A percentile compares a stretch with the other conserved stretches of the same genome.
Evolutionary conservation across 1,140 invertebrate species (phyloP).

Genomic region (Pseudomyrmex sp.): DNA sequence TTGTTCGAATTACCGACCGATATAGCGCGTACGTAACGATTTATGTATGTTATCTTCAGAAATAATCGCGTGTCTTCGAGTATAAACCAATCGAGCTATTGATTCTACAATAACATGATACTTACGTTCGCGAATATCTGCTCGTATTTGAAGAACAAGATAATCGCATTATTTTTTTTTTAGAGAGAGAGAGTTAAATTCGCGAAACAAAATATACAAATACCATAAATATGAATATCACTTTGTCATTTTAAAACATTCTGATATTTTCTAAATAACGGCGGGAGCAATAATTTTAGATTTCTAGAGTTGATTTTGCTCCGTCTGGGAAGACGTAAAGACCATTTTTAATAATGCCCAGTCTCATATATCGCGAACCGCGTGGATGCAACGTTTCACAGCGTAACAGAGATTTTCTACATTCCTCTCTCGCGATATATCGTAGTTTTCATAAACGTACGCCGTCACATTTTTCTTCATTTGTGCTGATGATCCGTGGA

Average conservation of each 20-base stretch:
- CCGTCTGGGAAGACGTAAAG: not conserved
- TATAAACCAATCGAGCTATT: slow-evolving; percentile 7
- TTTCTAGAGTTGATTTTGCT: not conserved
- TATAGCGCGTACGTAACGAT: slow-evolving; percentile 29
- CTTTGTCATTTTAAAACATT: not conserved
- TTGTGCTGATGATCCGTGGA: slow-evolving; percentile 31
- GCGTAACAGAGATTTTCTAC: slow-evolving; percentile 33
- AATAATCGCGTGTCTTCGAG: slow-evolving; percentile 21
- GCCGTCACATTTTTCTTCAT: slow-evolving; percentile 21
- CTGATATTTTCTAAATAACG: not conserved
- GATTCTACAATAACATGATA: slow-evolving; percentile 11
- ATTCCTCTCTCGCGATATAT: slow-evolving; percentile 33
- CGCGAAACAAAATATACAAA: slow-evolving; percentile 12
- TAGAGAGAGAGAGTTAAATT: not conserved
- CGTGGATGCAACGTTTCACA: slow-evolving; percentile 7
- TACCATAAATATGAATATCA: not conserved
- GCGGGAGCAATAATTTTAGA: slow-evolving; percentile 6
- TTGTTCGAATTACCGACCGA: slow-evolving; percentile 37
- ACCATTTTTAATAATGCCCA: slow-evolving; percentile 35
- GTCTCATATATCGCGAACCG: slow-evolving; percentile 8
- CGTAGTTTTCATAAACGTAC: slow-evolving; percentile 34
- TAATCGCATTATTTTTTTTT: not conserved
- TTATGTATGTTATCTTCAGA: slow-evolving; percentile 37
- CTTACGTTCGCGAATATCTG: not conserved
- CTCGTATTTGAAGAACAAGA: not conserved